Base-by-base conservation (phyloP, 1,140 invertebrate species). In the Glossosoma conforme region DNA sequence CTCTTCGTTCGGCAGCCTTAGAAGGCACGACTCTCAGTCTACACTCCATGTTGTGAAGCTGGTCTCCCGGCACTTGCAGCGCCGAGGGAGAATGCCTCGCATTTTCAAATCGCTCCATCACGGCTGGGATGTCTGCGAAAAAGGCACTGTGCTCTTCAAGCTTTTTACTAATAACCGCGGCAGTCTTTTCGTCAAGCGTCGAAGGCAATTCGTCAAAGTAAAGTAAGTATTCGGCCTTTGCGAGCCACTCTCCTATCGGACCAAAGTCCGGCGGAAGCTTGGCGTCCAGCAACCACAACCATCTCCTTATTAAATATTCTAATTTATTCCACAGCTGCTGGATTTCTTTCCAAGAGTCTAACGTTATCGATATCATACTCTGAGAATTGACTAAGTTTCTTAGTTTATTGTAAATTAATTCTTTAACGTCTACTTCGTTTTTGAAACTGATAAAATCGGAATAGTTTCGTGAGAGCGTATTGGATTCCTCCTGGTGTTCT, bases 91-190 rank as follows among this genome's bases (percentile, higher is more conserved):
- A 82, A 36, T 72, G 70, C 60, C 80, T 79, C 3, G 78, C 82
- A 49, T 78, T 72, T 45, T 85, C 76, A 63, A 96, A 95, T 66
- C 86, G 83, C 44, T 86, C 78, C 51, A 85, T 70, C 38, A 93
- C 80, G 10, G 78, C 74, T 2, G 89, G 86, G 37, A 93, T 68
- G 60, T 93, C 84, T 51, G 83, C 80, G 67, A 97, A 97, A 70
- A 94, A 95, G 32, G 78, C 77, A 64, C 86, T 93, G 62, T 96
- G 92, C 61, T 93, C 88, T 66, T 93, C 88, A 28, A 95, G 67
- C 68, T 93, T 93, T 54, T 82, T 79, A 58, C 88, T 91, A 37
- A 94, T 88, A 45, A 91, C 82, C 25, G 84, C 81, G 3, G 90
- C 90, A 25, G 89, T 90, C 70, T 88, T 85, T 66, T 93, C 89